A percentile compares a stretch with the other conserved stretches of the same genome.
These are phyloP conservation scores for Alethe diademata DNA, from an alignment of 2,113 vertebrate genomes.

Conservation along the genomic window DNA sequence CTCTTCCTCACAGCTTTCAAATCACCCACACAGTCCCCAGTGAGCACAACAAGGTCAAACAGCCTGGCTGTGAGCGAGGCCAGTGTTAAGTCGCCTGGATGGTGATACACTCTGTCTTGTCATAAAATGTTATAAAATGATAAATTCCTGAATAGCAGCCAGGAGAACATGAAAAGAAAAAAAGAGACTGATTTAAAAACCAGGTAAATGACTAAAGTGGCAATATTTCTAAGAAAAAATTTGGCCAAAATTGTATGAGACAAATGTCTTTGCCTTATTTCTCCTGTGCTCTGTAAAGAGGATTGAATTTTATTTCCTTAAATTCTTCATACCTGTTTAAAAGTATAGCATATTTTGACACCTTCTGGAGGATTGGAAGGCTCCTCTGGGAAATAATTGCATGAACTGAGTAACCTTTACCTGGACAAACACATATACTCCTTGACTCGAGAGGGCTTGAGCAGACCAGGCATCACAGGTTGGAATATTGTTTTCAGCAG, in stretches of 20 bases:
- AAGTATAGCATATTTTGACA: neutral
- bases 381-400: neutral
- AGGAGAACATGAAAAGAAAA: neutral
- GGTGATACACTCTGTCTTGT: neutral
- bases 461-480: neutral
- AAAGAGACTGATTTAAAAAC: neutral
- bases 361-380: neutral
- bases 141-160: conserved; percentile 5
- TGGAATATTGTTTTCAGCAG: neutral
- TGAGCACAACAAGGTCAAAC: neutral
- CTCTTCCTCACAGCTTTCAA: neutral
- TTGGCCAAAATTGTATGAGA: neutral
- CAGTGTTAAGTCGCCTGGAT: neutral
- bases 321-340: neutral
- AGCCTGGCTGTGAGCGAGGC: neutral
- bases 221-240: neutral
- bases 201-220: neutral
- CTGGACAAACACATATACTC: neutral
- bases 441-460: neutral
- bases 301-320: neutral
- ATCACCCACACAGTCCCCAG: neutral
- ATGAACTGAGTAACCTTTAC: neutral
- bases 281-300: neutral
- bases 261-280: neutral
- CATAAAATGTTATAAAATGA: conserved; percentile 4